Conservation (phyloP, 2,888 invertebrate species). For the Lathronympha strigana region DNA sequence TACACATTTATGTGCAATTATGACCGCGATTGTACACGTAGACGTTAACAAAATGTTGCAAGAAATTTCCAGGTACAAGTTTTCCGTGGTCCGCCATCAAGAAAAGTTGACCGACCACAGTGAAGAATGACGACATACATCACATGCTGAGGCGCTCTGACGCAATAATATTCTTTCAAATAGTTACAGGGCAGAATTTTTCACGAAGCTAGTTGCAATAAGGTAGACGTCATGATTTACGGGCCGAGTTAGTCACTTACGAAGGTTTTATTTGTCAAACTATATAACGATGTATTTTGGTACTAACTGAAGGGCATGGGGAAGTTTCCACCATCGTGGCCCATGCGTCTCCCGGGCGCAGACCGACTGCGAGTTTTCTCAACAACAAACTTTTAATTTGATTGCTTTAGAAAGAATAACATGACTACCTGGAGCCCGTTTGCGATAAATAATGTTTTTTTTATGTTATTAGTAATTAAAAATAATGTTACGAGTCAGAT, state of each 20-base stretch:
- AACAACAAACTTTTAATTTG: slow-evolving; percentile 36
- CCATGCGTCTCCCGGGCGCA: slow-evolving; percentile 11
- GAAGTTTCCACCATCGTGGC: slow-evolving; percentile 17
- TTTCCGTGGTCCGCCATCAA: slow-evolving; percentile 42
- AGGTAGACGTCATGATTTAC: slow-evolving; percentile 70
- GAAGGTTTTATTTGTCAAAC: slow-evolving; percentile 37
- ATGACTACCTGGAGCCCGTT: slow-evolving; percentile 17
- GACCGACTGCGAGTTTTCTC: slow-evolving; percentile 14
- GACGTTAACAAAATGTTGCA: slow-evolving; percentile 3
- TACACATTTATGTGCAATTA: no score
- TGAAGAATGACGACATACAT: slow-evolving; percentile 65
- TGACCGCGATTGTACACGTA: not conserved
- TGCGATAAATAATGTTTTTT: slow-evolving; percentile 13
- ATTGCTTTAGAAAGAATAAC: slow-evolving; percentile 35
- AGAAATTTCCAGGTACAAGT: slow-evolving; percentile 11
- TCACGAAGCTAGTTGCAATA: slow-evolving; percentile 67
- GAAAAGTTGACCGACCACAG: slow-evolving; percentile 52
- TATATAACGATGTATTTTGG: slow-evolving; percentile 20
- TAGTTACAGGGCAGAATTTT: slow-evolving; percentile 56
- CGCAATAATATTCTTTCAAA: slow-evolving; percentile 39
- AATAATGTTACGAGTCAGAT: no score
- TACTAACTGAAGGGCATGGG: not conserved
- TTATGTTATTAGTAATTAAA: slow-evolving; percentile 1
- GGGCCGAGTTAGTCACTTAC: slow-evolving; percentile 65
- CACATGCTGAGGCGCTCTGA: slow-evolving; percentile 55